These are phyloP conservation scores for Smutsia gigantea DNA, from an alignment of 2,797 vertebrate genomes.

Conservation along the genomic window DNA sequence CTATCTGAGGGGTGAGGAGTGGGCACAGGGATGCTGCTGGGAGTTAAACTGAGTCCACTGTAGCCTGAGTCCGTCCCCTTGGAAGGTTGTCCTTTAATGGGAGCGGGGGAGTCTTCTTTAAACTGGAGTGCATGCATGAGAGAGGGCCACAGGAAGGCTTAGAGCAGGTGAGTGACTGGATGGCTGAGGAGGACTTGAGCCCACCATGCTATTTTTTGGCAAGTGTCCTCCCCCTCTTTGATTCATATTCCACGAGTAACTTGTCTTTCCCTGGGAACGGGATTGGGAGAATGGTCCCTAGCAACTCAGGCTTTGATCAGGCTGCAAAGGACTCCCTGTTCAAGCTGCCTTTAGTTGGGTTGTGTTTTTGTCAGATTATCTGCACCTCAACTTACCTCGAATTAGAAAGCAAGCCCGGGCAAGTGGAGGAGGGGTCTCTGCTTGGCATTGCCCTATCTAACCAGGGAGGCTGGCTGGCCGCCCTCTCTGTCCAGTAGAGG, in stretches of 20 bases:
- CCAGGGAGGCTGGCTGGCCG: slow-evolving; percentile 67
- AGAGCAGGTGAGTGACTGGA: neutral
- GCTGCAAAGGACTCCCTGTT: neutral
- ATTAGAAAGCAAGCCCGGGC: slow-evolving; percentile 44
- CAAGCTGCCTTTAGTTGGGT: slow-evolving; percentile 15
- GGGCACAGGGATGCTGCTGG: neutral
- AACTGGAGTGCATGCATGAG: neutral
- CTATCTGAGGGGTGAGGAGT: neutral
- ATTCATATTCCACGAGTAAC: slow-evolving; percentile 41
- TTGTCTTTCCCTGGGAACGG: slow-evolving; percentile 23
- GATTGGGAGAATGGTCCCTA: neutral
- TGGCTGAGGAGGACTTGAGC: neutral
- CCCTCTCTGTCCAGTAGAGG: slow-evolving; percentile 51
- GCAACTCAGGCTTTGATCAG: slow-evolving; percentile 38
- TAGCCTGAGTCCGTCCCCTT: neutral
- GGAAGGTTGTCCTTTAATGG: neutral
- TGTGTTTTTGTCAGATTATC: slow-evolving; percentile 51
- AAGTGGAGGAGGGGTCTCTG: slow-evolving; percentile 42
- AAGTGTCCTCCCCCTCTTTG: neutral
- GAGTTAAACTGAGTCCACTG: neutral
- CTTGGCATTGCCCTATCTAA: slow-evolving; percentile 63
- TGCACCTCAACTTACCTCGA: slow-evolving; percentile 66
- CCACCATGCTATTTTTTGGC: neutral
- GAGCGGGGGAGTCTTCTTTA: neutral
- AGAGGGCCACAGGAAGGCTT: slow-evolving; percentile 29